Percentiles rank a stretch among this genome's conserved stretches.
Conservation (phyloP, 2,888 invertebrate species). For the Vannuccia rotundouncinata region DNA sequence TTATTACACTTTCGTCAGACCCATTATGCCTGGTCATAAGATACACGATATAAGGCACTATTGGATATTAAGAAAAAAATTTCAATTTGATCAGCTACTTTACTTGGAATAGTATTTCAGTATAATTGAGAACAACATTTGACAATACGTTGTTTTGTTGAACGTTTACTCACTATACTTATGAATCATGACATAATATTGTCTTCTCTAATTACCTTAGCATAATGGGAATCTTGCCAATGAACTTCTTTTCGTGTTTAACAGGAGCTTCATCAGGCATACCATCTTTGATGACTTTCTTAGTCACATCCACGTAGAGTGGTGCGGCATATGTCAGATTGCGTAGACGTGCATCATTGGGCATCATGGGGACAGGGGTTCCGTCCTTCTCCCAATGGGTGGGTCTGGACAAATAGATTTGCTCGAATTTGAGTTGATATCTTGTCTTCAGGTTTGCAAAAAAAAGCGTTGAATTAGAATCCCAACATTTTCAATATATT, state of each 20-base stretch:
- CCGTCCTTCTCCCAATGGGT: slow-evolving; percentile 99
- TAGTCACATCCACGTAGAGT: slow-evolving; percentile 94
- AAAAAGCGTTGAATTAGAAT: neutral
- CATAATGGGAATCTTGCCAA: slow-evolving; percentile 96
- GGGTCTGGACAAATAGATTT: slow-evolving; percentile 96
- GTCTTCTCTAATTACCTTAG: too few species aligned
- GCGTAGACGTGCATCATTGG: slow-evolving; percentile 91
- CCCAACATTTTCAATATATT: neutral
- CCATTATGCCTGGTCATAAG: too few species aligned
- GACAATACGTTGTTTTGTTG: too few species aligned
- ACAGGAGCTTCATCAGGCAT: slow-evolving; percentile 69
- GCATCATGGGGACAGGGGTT: slow-evolving; percentile 97
- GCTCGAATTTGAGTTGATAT: slow-evolving; percentile 91
- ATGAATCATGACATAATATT: too few species aligned
- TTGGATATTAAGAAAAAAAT: too few species aligned
- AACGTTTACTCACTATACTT: too few species aligned
- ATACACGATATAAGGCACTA: too few species aligned
- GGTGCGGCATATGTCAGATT: slow-evolving; percentile 95
- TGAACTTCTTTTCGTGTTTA: slow-evolving; percentile 66
- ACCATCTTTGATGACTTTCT: slow-evolving; percentile 83
- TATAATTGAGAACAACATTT: too few species aligned
- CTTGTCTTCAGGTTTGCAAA: slow-evolving; percentile 60
- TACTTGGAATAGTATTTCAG: too few species aligned
- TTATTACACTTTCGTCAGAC: too few species aligned
- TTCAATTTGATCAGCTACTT: too few species aligned